phyloP scores from a whole-genome alignment of 2,113 vertebrate species.

The Lepus timidus region DNA sequence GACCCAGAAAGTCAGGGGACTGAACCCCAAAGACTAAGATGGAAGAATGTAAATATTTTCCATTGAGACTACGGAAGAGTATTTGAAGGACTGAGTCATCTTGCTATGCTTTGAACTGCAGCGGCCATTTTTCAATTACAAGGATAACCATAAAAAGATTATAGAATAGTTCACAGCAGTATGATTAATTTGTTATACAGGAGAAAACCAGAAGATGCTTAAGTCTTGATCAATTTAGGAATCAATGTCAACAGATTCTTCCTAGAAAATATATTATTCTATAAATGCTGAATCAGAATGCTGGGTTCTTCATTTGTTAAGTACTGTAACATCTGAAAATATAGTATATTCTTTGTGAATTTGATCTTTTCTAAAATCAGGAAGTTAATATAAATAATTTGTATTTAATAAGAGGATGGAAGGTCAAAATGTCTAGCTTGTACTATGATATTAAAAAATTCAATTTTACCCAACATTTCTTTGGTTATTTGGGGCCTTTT shows the following conservation, averaged over 20 bases:
- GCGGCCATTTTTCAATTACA: background rate
- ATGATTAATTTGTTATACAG: background rate
- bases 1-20: background rate
- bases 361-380: background rate
- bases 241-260: background rate
- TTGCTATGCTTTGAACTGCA: background rate
- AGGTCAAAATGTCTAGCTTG: background rate
- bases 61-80: background rate
- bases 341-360: background rate
- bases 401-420: background rate
- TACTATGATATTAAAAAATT: background rate
- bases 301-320: background rate
- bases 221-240: background rate
- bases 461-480: background rate
- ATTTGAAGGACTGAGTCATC: background rate
- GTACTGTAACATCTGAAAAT: background rate
- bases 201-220: background rate
- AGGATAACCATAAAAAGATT: background rate
- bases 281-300: background rate
- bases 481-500: too few relatives aligned
- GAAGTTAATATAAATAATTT: slow-evolving; percentile 18
- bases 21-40: background rate
- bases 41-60: background rate
- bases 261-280: background rate
- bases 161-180: background rate